phyloP scores from a whole-genome alignment of 2,797 vertebrate species.

The Hydrocynus forskahlii region DNA sequence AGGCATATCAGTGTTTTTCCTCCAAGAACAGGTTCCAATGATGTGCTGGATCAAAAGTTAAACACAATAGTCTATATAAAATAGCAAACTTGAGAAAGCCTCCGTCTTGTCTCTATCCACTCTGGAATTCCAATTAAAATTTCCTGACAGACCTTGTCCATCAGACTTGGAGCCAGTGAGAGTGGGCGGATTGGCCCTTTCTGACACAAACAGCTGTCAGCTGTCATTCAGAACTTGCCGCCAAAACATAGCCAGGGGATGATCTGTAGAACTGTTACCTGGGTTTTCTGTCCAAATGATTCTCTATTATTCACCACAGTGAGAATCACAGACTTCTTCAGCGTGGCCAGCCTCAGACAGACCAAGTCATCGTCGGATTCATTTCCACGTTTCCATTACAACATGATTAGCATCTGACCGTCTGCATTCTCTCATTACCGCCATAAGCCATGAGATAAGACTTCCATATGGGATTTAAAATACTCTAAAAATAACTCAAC shows the following conservation, averaged over 20 bases:
- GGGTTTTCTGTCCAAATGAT: constrained; percentile 1
- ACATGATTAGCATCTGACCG: neutral
- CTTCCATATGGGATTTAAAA: neutral
- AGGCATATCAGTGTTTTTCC: neutral
- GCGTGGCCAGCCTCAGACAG: neutral
- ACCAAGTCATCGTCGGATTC: neutral
- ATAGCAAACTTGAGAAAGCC: neutral
- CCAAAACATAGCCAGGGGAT: constrained; percentile 25
- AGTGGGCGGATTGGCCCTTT: neutral
- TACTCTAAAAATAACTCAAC: constrained; percentile 1
- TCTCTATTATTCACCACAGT: neutral
- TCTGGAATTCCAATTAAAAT: constrained; percentile 19
- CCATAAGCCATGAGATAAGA: neutral
- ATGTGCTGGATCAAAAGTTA: neutral
- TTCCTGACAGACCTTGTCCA: constrained; percentile 10
- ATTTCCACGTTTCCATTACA: neutral
- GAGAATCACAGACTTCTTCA: neutral
- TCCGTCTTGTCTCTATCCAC: neutral
- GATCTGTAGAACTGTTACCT: neutral
- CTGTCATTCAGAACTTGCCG: constrained; percentile 37
- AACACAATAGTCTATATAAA: neutral
- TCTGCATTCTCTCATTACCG: neutral
- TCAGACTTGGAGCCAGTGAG: neutral
- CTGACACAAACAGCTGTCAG: constrained; percentile 21
- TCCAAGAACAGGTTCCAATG: neutral